A percentile compares a stretch with the other conserved stretches of the same genome.
phyloP scores from a whole-genome alignment of 2,888 invertebrate species.

The Biston stratarius region DNA sequence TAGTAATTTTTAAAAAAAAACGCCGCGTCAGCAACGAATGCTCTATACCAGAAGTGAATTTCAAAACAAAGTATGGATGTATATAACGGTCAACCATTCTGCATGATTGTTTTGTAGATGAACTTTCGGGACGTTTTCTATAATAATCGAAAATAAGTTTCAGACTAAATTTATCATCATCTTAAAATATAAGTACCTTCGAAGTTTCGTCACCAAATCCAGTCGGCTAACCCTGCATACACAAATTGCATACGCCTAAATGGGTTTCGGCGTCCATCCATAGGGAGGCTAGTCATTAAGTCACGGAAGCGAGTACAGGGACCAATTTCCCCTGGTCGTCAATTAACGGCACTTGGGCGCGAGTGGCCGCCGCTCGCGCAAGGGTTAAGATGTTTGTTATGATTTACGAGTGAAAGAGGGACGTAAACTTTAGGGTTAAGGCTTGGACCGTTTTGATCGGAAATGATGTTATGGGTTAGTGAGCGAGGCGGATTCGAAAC shows the following conservation, averaged over 20 bases:
- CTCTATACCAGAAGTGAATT: no score
- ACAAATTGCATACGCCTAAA: constrained; percentile 83
- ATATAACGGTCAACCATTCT: no score
- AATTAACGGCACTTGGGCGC: constrained; percentile 81
- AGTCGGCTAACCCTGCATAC: constrained; percentile 73
- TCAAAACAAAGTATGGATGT: no score
- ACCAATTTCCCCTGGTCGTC: constrained; percentile 83
- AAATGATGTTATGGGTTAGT: constrained; percentile 26
- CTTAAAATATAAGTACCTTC: constrained; percentile 20
- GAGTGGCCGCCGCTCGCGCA: constrained; percentile 56
- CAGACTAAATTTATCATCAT: background rate
- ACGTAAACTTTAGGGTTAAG: constrained; percentile 38
- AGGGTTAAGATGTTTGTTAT: constrained; percentile 84
- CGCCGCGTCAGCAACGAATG: no score
- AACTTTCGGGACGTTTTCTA: no score
- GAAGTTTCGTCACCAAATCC: constrained; percentile 61
- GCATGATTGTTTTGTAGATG: no score
- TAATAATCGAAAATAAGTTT: background rate
- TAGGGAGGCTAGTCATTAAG: constrained; percentile 82
- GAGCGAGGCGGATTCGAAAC: background rate
- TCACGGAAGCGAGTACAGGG: constrained; percentile 83
- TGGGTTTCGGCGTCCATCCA: constrained; percentile 82
- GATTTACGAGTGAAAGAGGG: constrained; percentile 71
- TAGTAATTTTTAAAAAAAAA: no score
- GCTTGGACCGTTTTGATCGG: constrained; percentile 32